phyloP scores from a whole-genome alignment of 2,797 vertebrate species.

The Bucorvus abyssinicus region DNA sequence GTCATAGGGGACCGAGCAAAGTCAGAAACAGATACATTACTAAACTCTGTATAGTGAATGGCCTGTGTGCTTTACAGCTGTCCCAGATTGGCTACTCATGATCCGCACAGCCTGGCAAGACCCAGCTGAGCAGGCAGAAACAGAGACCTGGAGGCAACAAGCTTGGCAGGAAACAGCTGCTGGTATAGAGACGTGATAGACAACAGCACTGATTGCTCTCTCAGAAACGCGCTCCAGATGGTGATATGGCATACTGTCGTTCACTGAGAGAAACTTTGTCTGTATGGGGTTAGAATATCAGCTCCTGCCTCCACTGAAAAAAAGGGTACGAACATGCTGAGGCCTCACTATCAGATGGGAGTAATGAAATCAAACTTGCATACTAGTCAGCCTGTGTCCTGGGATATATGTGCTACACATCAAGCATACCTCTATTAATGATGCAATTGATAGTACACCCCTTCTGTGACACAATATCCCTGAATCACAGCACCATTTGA shows the following conservation, averaged over 20 bases:
- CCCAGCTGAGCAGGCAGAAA: not conserved
- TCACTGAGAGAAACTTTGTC: not conserved
- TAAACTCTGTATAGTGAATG: not conserved
- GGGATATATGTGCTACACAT: not conserved
- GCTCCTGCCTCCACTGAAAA: not conserved
- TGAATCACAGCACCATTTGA: not conserved
- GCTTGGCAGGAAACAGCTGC: constrained; percentile 1
- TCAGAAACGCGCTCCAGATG: not conserved
- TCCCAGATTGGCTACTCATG: not conserved
- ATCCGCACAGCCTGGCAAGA: not conserved
- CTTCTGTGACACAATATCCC: not conserved
- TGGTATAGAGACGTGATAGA: not conserved
- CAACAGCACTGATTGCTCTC: not conserved
- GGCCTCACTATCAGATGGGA: not conserved
- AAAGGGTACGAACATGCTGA: not conserved
- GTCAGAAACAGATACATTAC: not conserved
- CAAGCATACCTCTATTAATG: not conserved
- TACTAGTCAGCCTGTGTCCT: not conserved
- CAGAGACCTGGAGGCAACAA: accelerated
- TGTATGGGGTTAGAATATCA: not conserved
- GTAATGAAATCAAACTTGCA: not conserved
- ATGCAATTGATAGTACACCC: not conserved
- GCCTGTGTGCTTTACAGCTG: not conserved
- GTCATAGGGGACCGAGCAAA: not conserved
- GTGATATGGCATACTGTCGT: not conserved